These are phyloP conservation scores for Bergia puertoricense DNA, from an alignment of 92 coral and sea anemone species.

Conservation along the genomic window DNA sequence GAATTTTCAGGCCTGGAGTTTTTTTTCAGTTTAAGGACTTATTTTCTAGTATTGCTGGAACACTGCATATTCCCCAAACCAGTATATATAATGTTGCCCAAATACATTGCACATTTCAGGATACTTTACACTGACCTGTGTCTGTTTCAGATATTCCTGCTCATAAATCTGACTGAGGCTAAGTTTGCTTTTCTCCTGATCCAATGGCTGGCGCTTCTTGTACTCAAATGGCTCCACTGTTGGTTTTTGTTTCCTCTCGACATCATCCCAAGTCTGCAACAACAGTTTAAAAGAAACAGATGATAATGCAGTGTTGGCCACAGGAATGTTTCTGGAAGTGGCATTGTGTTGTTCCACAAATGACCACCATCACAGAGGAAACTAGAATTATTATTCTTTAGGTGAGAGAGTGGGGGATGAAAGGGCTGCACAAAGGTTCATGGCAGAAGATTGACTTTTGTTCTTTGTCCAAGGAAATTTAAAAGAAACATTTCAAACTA, in stretches of 20 bases:
- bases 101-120: not conserved
- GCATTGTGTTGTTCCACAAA: no score
- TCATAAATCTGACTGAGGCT: slow-evolving; percentile 97
- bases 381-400: not conserved
- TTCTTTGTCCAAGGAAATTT: no score
- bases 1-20: no score
- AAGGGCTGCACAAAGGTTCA: no score
- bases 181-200: slow-evolving; percentile 96
- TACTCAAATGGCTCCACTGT: slow-evolving; percentile 88
- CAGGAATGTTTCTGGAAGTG: not conserved
- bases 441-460: no score
- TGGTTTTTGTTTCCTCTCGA: slow-evolving; percentile 92
- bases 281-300: not conserved
- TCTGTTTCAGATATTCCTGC: slow-evolving; percentile 93
- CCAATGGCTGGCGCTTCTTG: slow-evolving; percentile 85
- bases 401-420: not conserved
- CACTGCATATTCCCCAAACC: no score
- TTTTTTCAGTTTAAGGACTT: no score
- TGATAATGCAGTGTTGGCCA: not conserved
- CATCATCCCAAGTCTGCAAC: slow-evolving; percentile 97
- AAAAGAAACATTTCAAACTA: no score
- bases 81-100: not conserved
- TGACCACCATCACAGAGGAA: not conserved
- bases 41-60: not conserved
- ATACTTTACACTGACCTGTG: slow-evolving; percentile 51